Conservation (phyloP, 2,113 vertebrate species). For the Theristicus caerulescens region DNA sequence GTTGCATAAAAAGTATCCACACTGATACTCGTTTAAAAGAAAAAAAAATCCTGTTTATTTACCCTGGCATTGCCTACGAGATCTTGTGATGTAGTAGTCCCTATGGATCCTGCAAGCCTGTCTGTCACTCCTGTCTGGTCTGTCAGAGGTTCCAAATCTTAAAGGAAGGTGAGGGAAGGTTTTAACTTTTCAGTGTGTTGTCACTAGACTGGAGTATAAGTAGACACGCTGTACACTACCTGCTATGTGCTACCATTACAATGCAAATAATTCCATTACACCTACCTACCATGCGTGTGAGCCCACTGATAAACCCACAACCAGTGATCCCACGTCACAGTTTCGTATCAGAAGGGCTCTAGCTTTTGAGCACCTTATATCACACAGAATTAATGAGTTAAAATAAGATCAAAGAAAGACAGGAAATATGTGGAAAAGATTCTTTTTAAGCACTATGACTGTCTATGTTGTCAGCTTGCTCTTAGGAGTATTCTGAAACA, state of each 20-base stretch:
- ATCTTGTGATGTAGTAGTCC: neutral
- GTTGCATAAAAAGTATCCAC: neutral
- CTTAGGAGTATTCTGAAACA: neutral
- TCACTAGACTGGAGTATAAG: neutral
- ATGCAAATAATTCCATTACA: neutral
- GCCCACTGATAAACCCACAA: neutral
- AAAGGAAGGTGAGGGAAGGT: neutral
- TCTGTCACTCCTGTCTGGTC: neutral
- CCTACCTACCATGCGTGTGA: rapidly evolving
- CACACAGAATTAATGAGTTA: neutral
- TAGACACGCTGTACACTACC: rapidly evolving
- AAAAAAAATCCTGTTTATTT: neutral
- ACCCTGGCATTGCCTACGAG: neutral
- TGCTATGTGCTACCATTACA: neutral
- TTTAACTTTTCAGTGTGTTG: neutral
- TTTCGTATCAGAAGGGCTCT: neutral
- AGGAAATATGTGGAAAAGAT: neutral
- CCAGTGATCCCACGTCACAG: neutral
- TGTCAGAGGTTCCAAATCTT: neutral
- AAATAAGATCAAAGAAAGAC: neutral
- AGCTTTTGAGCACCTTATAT: neutral
- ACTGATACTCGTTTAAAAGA: neutral
- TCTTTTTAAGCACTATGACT: neutral
- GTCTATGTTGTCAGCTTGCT: neutral
- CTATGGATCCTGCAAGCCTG: neutral